Percentiles rank a stretch among this genome's conserved stretches.
phyloP scores from a whole-genome alignment of 1,140 invertebrate species.

The Drosophila orena region DNA sequence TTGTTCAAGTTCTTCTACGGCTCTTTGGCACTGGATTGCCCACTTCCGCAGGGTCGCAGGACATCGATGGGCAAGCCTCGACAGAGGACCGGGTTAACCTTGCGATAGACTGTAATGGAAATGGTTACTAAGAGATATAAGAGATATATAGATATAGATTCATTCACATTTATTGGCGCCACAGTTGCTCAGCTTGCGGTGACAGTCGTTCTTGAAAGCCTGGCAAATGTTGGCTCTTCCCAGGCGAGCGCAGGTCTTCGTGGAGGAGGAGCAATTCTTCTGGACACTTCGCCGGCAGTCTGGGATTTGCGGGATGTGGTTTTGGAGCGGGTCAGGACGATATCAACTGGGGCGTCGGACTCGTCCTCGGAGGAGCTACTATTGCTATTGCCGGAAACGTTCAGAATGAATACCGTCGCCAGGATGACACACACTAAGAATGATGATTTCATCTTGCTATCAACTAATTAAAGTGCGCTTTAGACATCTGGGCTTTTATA shows the following conservation, averaged over 20 bases:
- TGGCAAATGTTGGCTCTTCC: slow-evolving; percentile 45
- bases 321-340: slow-evolving; percentile 6
- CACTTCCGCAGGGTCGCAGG: slow-evolving; percentile 24
- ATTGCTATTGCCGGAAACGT: not conserved
- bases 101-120: slow-evolving; percentile 24
- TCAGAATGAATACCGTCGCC: slow-evolving; percentile 10
- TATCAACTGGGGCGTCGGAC: slow-evolving; percentile 10
- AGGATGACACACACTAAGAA: slow-evolving; percentile 12
- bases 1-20: too few relatives aligned
- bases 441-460: slow-evolving; percentile 25
- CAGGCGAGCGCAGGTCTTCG: slow-evolving; percentile 20
- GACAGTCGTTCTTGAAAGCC: slow-evolving; percentile 34
- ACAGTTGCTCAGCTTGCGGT: slow-evolving; percentile 27
- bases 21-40: not conserved
- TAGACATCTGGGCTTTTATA: slow-evolving; percentile 23
- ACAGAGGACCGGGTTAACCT: slow-evolving; percentile 20
- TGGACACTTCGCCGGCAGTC: slow-evolving; percentile 8
- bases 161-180: slow-evolving; percentile 20
- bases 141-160: not conserved
- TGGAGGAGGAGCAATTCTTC: slow-evolving; percentile 4
- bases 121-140: too few relatives aligned
- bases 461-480: slow-evolving; percentile 6
- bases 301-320: slow-evolving; percentile 13
- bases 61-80: slow-evolving; percentile 13
- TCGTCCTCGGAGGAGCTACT: not conserved